phyloP scores from a whole-genome alignment of 2,797 vertebrate species.

The Poecilia wingei region DNA sequence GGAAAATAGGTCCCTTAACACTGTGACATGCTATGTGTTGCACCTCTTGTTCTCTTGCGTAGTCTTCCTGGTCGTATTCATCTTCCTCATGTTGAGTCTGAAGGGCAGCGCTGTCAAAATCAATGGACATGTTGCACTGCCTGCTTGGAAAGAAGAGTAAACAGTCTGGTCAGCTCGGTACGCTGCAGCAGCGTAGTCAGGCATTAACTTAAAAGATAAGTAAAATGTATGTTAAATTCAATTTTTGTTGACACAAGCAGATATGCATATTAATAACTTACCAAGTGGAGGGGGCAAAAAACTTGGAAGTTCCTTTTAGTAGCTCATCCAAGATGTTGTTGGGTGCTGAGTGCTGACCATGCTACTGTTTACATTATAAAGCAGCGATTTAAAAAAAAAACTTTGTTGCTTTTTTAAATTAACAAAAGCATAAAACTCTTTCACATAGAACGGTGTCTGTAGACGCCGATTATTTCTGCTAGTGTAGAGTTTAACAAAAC shows the following conservation, averaged over 20 bases:
- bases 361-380: constrained; percentile 40
- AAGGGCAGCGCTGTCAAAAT: constrained; percentile 91
- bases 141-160: constrained; percentile 4
- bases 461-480: accelerated
- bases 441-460: accelerated
- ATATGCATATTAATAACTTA: constrained; percentile 25
- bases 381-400: background rate
- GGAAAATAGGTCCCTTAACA: background rate
- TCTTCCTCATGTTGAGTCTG: constrained; percentile 93
- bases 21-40: background rate
- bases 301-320: background rate
- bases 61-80: constrained; percentile 93
- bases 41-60: constrained; percentile 95
- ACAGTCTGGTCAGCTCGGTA: background rate
- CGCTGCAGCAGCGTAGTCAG: background rate
- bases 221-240: background rate
- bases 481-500: background rate
- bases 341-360: background rate
- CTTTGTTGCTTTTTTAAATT: background rate
- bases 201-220: background rate
- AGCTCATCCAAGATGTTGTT: background rate
- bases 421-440: background rate
- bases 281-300: background rate
- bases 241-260: background rate
- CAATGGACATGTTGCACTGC: constrained; percentile 87